Percentiles rank a stretch among this genome's conserved stretches.
Evolutionary conservation across 2,113 vertebrate genomes (phyloP).

Genomic region (Ceyx melanurus): DNA sequence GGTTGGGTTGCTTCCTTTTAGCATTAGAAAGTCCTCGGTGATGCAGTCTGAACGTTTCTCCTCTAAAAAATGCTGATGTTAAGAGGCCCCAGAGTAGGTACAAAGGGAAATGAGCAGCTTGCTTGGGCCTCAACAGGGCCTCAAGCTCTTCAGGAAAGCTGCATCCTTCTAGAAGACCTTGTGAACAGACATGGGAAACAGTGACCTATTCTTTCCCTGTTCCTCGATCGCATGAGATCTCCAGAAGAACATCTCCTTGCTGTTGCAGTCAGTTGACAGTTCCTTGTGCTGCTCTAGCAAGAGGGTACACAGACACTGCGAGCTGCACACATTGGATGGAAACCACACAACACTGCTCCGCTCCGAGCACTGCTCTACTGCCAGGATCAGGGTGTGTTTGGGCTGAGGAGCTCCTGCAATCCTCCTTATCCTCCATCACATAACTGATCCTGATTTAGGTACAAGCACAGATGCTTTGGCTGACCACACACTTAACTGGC

Average conservation of each 20-base stretch:
- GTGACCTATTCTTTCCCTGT: background rate
- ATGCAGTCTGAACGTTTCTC: constrained; percentile 22
- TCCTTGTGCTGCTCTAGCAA: background rate
- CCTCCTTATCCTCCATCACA: background rate
- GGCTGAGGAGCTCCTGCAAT: background rate
- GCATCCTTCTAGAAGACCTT: background rate
- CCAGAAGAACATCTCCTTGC: background rate
- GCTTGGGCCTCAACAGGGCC: background rate
- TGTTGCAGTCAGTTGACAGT: background rate
- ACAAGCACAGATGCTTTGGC: background rate
- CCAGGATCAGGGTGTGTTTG: rapidly evolving
- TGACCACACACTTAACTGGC: background rate
- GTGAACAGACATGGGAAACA: background rate
- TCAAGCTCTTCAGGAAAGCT: background rate
- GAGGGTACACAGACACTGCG: background rate
- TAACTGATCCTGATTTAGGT: background rate
- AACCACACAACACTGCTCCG: background rate
- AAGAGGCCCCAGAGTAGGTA: constrained; percentile 22
- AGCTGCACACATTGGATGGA: background rate
- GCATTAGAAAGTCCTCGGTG: constrained; percentile 29
- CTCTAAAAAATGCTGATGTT: background rate
- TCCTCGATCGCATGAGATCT: background rate
- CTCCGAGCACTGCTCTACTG: background rate
- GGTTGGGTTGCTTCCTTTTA: constrained; percentile 45
- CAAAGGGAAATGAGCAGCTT: background rate